A percentile compares a stretch with the other conserved stretches of the same genome.
Conservation (phyloP, 2,888 invertebrate genomes). For the Anoncus sp. region DNA sequence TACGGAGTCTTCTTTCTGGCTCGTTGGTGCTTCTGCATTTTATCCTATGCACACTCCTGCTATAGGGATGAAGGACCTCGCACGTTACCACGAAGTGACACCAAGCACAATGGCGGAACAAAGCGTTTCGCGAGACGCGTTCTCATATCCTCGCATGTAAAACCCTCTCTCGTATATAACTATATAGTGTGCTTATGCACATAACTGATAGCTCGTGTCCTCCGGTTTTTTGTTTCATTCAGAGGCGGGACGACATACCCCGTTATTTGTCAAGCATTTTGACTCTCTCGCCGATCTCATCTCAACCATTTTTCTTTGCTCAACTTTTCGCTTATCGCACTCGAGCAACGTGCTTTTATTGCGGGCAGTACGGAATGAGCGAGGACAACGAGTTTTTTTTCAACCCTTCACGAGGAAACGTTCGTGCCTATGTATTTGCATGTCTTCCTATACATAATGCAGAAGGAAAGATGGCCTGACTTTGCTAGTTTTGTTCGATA, state of each 20-base stretch:
- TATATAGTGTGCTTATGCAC: not conserved
- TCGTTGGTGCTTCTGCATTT: constrained; percentile 31
- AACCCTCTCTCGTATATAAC: constrained; percentile 7
- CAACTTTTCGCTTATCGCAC: constrained; percentile 20
- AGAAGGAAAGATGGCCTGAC: not conserved
- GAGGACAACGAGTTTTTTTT: constrained; percentile 30
- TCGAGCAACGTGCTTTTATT: constrained; percentile 13
- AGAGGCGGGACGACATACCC: constrained; percentile 76
- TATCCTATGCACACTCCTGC: constrained; percentile 33
- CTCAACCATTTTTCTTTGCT: constrained; percentile 80
- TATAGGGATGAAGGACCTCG: constrained; percentile 15
- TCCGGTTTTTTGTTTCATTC: constrained; percentile 80
- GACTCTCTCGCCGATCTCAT: constrained; percentile 80
- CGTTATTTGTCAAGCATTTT: constrained; percentile 82
- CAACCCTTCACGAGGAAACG: not conserved
- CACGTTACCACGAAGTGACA: constrained; percentile 80
- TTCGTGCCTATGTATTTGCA: not conserved
- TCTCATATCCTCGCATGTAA: constrained; percentile 26
- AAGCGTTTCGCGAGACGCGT: constrained; percentile 73
- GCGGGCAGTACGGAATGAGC: constrained; percentile 9
- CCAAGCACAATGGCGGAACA: constrained; percentile 81
- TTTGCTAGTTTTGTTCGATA: too few species aligned
- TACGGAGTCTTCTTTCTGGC: constrained; percentile 27
- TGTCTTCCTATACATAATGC: not conserved
- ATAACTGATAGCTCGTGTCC: constrained; percentile 21